phyloP scores from a whole-genome alignment of 2,888 invertebrate genomes.

The Acanthosepion esculentum region DNA sequence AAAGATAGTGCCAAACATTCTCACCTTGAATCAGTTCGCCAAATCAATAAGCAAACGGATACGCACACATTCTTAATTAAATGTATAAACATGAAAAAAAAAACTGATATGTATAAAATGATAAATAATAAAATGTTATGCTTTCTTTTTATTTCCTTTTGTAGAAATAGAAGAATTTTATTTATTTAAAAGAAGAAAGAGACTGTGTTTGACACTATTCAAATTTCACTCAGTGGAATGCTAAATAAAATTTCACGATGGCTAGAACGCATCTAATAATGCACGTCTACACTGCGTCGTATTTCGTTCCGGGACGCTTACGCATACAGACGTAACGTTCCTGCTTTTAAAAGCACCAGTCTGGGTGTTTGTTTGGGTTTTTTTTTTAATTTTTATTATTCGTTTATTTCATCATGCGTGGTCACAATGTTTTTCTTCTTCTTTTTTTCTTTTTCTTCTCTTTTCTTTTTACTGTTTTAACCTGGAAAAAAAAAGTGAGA shows the following conservation, averaged over 20 bases:
- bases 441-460: background rate
- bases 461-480: background rate
- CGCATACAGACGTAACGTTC: background rate
- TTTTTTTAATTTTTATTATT: background rate
- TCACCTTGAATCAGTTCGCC: background rate
- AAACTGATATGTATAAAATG: background rate
- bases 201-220: background rate
- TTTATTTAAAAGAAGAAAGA: constrained; percentile 5
- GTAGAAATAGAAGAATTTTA: background rate
- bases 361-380: background rate
- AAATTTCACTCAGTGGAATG: background rate
- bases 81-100: background rate
- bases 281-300: background rate
- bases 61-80: background rate
- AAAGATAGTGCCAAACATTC: no score
- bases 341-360: background rate
- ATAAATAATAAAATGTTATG: background rate
- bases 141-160: no score
- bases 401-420: background rate
- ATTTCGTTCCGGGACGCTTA: constrained; percentile 20
- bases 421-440: background rate
- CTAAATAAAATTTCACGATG: background rate
- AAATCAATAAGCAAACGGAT: background rate
- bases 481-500: background rate
- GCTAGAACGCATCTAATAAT: background rate